Evolutionary conservation across 1,140 invertebrate genomes (phyloP), one percentile per base, ranked within the genome.

Genomic region (Papilio xuthus): DNA sequence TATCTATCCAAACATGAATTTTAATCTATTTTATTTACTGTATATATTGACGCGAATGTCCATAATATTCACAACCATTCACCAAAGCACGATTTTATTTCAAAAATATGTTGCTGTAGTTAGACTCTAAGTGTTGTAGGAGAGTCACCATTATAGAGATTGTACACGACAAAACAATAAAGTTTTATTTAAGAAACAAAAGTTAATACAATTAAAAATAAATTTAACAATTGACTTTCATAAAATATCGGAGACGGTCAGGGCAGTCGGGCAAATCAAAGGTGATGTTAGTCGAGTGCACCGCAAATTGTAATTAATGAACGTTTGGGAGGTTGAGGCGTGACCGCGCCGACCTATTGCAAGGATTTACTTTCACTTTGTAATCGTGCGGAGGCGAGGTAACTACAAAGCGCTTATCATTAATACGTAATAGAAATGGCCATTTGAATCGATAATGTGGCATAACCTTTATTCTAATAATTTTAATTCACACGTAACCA

Each of bases 291-390:
- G 72, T 37, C 28, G 78, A 70, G 23, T 85, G 67, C 79, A 79
- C 79, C 79, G 80, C 82, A 82, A 84, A 86, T 86, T 85, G 82
- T 84, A 81, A 85, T 84, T 86, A 83, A 86, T 83, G 85, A 82
- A 82, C 72, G 53, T 53, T 81, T 79, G 79, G 78, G 78, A 82
- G 82, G 71, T 42, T 26, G 71, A 20, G 72, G 78, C 75, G 56
- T 70, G 73, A 76, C 78, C 73, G 77, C 18, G 63, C 44, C 71
- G 71, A 73, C 71, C 71, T 73, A 73, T 42, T 42, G 71, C 42
- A 47, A 47, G 41, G 42, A 50, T 50, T 44, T 50, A 73, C 41
- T 73, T 47, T 73, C 42, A 73, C 71, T 67, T 67, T 67, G 26
- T 15, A 67, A 67, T 28, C 60, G 26, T 26, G 23, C 56, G 56